A percentile compares a stretch with the other conserved stretches of the same genome.
phyloP scores from a whole-genome alignment of 2,888 invertebrate genomes.

The Caenorhabditis uteleia region DNA sequence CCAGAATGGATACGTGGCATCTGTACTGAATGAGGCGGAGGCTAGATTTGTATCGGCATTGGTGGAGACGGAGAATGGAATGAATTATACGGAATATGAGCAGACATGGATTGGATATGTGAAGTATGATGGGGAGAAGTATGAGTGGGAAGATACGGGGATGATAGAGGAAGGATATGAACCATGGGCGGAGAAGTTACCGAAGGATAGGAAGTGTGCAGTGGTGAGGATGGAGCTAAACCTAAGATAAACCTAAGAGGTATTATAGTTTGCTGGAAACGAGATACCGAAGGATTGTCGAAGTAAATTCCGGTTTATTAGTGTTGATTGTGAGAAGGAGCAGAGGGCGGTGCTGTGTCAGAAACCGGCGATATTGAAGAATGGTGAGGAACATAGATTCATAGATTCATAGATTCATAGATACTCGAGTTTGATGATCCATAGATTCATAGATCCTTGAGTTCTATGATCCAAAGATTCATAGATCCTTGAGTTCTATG shows the following conservation, averaged over 20 bases:
- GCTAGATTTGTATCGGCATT: slow-evolving; percentile 28
- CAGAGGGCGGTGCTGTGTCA: slow-evolving; percentile 20
- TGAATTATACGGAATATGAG: slow-evolving; percentile 17
- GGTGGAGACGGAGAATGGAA: slow-evolving; percentile 9
- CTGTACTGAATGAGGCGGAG: slow-evolving; percentile 22
- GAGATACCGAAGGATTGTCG: slow-evolving; percentile 25
- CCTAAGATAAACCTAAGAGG: not conserved
- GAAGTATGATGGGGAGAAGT: slow-evolving; percentile 17
- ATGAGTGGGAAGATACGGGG: slow-evolving; percentile 23
- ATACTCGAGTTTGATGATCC: too few species aligned
- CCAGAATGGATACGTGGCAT: slow-evolving; percentile 18
- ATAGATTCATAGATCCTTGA: too few species aligned
- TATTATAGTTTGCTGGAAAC: slow-evolving; percentile 28
- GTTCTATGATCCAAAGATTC: too few species aligned
- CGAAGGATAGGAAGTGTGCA: slow-evolving; percentile 15
- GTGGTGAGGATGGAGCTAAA: slow-evolving; percentile 4
- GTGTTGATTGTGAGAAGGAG: slow-evolving; percentile 15
- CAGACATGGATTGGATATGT: slow-evolving; percentile 35
- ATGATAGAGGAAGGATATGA: slow-evolving; percentile 8
- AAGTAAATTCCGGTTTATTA: slow-evolving; percentile 24
- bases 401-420: too few species aligned
- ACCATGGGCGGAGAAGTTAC: slow-evolving; percentile 31
- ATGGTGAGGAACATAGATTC: too few species aligned
- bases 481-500: too few species aligned
- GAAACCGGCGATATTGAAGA: too few species aligned